These are phyloP conservation scores for Erythrocercus mccallii DNA, from an alignment of 2,113 vertebrate genomes.

Conservation along the genomic window DNA sequence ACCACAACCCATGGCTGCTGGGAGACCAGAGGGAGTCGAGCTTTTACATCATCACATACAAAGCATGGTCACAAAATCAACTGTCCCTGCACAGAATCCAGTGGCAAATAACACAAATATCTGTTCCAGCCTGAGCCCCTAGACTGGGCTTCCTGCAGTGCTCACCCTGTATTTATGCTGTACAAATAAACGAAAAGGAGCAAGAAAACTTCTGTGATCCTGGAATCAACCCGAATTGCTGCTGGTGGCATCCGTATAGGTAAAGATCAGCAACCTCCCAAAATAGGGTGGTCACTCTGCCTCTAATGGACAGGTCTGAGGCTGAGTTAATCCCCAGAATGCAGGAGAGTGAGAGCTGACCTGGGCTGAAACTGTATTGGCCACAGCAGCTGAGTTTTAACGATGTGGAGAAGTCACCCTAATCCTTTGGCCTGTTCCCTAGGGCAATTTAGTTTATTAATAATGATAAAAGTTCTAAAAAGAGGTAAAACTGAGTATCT, in stretches of 20 bases:
- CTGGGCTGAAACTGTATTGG: not conserved
- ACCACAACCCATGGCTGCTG: not conserved
- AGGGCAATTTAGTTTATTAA: not conserved
- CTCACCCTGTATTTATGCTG: not conserved
- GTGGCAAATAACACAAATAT: not conserved
- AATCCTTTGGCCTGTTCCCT: not conserved
- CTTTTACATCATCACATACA: not conserved
- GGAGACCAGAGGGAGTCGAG: not conserved
- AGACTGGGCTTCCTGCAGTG: not conserved
- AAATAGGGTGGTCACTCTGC: not conserved
- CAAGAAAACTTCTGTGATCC: not conserved
- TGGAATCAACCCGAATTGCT: not conserved
- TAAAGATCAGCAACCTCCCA: not conserved
- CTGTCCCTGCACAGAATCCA: not conserved
- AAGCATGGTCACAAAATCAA: not conserved
- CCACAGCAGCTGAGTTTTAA: fast-evolving
- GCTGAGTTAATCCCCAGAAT: not conserved
- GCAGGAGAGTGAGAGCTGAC: not conserved
- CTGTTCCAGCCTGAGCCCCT: not conserved
- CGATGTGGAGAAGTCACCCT: fast-evolving
- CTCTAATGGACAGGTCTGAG: not conserved
- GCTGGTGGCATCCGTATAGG: not conserved
- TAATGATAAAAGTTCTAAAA: not conserved
- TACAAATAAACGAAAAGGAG: not conserved
- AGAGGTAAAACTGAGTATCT: not conserved